Percentiles rank a stretch among this genome's conserved stretches.
Conservation (phyloP, 2,113 vertebrate genomes). For the Xyrauchen texanus region DNA sequence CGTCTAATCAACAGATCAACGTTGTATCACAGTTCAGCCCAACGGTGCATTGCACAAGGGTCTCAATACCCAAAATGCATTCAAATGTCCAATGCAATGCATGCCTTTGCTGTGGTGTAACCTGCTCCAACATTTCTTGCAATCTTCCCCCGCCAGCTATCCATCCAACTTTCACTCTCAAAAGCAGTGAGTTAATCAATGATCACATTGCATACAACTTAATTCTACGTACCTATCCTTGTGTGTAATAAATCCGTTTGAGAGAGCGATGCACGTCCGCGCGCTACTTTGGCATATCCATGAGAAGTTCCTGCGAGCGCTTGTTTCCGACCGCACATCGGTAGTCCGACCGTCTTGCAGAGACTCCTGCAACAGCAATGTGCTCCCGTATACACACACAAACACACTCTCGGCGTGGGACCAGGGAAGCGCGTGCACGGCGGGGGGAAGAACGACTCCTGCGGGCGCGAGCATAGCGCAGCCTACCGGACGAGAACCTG, state of each 20-base stretch:
- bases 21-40: too few species aligned
- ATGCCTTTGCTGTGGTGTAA: constrained; percentile 31
- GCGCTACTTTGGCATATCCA: constrained; percentile 44
- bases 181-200: constrained; percentile 18
- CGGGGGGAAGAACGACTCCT: constrained; percentile 39
- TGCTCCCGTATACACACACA: constrained; percentile 22
- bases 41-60: neutral
- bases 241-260: constrained; percentile 30
- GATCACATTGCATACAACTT: neutral
- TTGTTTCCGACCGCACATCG: constrained; percentile 34
- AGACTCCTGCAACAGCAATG: constrained; percentile 41
- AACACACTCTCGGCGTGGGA: too few species aligned
- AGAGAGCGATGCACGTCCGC: constrained; percentile 1
- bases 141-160: neutral
- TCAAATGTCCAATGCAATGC: neutral
- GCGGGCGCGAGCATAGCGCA: constrained; percentile 65
- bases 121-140: neutral
- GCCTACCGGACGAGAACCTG: constrained; percentile 62
- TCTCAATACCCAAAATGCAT: neutral
- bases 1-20: neutral
- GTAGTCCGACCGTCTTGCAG: constrained; percentile 31
- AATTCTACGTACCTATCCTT: constrained; percentile 20
- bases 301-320: constrained; percentile 35
- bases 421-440: neutral
- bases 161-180: constrained; percentile 30